Evolutionary conservation across 2,797 vertebrate genomes (phyloP).

Genomic region (Selene dorsalis): DNA sequence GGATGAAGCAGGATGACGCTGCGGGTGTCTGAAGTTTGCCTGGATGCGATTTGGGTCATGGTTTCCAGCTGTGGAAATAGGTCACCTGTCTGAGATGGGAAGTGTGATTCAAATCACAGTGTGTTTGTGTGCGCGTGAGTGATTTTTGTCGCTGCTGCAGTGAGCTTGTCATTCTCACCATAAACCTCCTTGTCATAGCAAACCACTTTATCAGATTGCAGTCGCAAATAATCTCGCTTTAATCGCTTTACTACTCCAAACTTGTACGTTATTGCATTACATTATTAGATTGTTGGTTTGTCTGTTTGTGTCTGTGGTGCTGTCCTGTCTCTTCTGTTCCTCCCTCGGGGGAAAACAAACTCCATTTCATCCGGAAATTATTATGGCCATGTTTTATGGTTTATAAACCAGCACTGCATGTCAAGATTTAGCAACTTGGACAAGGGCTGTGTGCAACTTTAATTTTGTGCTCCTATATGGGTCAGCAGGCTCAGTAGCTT

Average conservation of each 20-base stretch:
- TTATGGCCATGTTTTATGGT: conserved; percentile 22
- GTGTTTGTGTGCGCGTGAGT: too few relatives aligned
- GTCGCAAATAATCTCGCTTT: conserved; percentile 62
- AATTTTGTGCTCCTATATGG: conserved; percentile 15
- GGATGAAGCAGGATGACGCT: conserved; percentile 4
- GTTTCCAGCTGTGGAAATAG: conserved; percentile 44
- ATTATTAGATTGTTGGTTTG: conserved; percentile 52
- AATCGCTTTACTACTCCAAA: conserved; percentile 58
- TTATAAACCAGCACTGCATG: conserved; percentile 13
- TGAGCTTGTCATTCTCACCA: conserved; percentile 23
- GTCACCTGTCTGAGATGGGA: conserved; percentile 45
- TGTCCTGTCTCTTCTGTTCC: conserved; percentile 1
- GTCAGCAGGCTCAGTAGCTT: conserved; percentile 9
- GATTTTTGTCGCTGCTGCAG: neutral
- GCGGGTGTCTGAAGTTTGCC: conserved; percentile 3
- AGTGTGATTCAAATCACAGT: conserved; percentile 3
- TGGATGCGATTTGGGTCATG: conserved; percentile 28
- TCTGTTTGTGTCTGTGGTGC: neutral
- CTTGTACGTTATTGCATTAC: conserved; percentile 52
- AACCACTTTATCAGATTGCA: conserved; percentile 69
- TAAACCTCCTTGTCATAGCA: conserved; percentile 24
- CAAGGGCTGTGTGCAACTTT: neutral
- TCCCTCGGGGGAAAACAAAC: neutral
- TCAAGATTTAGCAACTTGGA: conserved; percentile 22
- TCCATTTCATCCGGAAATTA: conserved; percentile 34